phyloP scores from a whole-genome alignment of 1,140 invertebrate genomes.

The Thrips palmi region DNA sequence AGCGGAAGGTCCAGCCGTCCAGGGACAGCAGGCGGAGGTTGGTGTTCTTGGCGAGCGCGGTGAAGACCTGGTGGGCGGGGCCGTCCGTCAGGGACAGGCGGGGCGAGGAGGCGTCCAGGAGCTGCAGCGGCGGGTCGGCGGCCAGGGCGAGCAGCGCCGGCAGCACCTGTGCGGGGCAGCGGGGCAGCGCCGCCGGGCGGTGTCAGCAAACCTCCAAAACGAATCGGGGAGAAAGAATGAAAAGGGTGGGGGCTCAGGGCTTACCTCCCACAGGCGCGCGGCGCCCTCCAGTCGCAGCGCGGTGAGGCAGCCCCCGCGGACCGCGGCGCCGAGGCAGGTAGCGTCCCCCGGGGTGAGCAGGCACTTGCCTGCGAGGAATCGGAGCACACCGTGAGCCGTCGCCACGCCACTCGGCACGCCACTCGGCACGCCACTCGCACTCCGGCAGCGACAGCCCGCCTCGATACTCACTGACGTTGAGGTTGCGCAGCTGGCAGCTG shows the following conservation, averaged over 20 bases:
- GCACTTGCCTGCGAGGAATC: conserved; percentile 26
- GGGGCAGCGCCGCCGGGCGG: too few species aligned
- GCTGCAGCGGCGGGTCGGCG: conserved; percentile 30
- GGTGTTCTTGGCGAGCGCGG: conserved; percentile 29
- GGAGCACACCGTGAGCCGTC: too few species aligned
- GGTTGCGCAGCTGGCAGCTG: conserved; percentile 26
- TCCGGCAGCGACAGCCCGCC: too few species aligned
- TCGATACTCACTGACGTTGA: conserved; percentile 28
- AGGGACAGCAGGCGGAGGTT: conserved; percentile 30
- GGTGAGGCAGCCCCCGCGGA: conserved; percentile 28
- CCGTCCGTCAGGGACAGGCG: conserved; percentile 31
- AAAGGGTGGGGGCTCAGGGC: too few species aligned
- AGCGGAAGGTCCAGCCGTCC: conserved; percentile 34
- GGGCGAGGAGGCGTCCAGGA: conserved; percentile 31
- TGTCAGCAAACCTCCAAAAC: neutral
- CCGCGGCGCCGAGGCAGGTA: conserved; percentile 32
- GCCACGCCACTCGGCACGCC: too few species aligned
- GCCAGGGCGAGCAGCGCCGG: conserved; percentile 30
- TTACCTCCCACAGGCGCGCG: conserved; percentile 24
- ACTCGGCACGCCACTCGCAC: too few species aligned
- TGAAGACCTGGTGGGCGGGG: conserved; percentile 30
- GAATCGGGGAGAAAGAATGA: neutral
- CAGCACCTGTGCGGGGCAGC: conserved; percentile 25
- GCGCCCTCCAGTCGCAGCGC: conserved; percentile 31
- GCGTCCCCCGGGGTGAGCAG: conserved; percentile 28